Evolutionary conservation across 2,797 vertebrate species (phyloP), one percentile per base, ranked within the genome.

Genomic region (Heterohyrax brucei): DNA sequence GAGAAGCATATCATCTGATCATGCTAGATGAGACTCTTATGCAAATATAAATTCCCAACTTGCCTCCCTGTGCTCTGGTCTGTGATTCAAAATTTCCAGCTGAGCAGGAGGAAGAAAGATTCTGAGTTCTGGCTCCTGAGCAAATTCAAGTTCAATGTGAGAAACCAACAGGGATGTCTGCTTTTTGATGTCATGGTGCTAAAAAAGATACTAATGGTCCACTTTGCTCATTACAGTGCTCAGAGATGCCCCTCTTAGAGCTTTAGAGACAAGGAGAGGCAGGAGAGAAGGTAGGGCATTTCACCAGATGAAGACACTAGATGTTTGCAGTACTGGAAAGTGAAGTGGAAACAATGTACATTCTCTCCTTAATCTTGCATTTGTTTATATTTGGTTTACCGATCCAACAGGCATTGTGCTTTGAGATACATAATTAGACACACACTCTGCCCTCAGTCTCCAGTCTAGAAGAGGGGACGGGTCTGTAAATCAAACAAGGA

Each of bases 241-340:
- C 9, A 56, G 46, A 56, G 22, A 1, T 70, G 48, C 19, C 24
- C 82, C 82, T 21, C 44, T 30, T 61, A 0, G 12, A 22, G 24
- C 26, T 68, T 68, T 46, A 0, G 1, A 68, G 77, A 70, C 0
- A 53, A 66, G 3, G 30, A 46, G 56, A 16, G 30, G 22, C 9
- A 14, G 75, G 76, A 46, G n/a, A 3, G 28, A 64, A 79, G 72
- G 76, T 26, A 75, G 56, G 33, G 26, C 5, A 2, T 16, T 1
- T 0, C 2, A 18, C n/a, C 62, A 21, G 46, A 62, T 5, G 7
- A 0, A 9, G 33, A 48, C 64, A 21, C 3, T 5, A 6, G 3
- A 7, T 2, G 0, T 10, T 76, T 3, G 30, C 4, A 44, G 53
- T 4, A 0, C 0, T 0, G 1, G 91, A 28, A 2, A 61, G 2